Evolutionary conservation across 1,140 invertebrate species (phyloP).

Genomic region (Drosophila nannoptera): DNA sequence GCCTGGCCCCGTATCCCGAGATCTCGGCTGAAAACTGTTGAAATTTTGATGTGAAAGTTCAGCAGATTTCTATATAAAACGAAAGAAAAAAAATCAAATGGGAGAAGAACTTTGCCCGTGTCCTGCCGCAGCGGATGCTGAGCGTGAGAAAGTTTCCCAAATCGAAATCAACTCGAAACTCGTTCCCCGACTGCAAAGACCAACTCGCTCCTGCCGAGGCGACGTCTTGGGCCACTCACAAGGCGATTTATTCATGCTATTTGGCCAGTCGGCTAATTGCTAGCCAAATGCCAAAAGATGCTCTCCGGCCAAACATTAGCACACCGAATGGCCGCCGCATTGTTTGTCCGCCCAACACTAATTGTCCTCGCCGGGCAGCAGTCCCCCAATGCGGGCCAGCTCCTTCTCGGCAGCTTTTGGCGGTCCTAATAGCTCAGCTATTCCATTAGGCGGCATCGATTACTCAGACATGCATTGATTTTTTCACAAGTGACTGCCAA

Average conservation of each 20-base stretch:
- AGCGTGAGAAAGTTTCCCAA: constrained; percentile 65
- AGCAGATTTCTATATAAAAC: constrained; percentile 58
- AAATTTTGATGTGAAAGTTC: constrained; percentile 79
- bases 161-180: constrained; percentile 34
- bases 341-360: constrained; percentile 51
- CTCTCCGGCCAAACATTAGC: constrained; percentile 60
- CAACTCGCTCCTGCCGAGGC: too few relatives aligned
- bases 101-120: constrained; percentile 57
- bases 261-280: constrained; percentile 68
- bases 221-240: constrained; percentile 53
- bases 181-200: constrained; percentile 54
- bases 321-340: constrained; percentile 60
- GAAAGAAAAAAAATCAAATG: too few relatives aligned
- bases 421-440: constrained; percentile 71
- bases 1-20: constrained; percentile 36
- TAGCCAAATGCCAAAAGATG: constrained; percentile 56
- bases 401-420: background rate
- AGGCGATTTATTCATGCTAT: constrained; percentile 70
- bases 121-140: constrained; percentile 61
- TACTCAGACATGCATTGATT: constrained; percentile 78
- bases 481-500: constrained; percentile 75
- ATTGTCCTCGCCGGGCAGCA: constrained; percentile 55
- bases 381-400: too few relatives aligned
- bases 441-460: constrained; percentile 74
- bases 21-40: constrained; percentile 55